Base-by-base conservation (phyloP, 2,888 invertebrate species). In the Omphaloscelis lunosa region DNA sequence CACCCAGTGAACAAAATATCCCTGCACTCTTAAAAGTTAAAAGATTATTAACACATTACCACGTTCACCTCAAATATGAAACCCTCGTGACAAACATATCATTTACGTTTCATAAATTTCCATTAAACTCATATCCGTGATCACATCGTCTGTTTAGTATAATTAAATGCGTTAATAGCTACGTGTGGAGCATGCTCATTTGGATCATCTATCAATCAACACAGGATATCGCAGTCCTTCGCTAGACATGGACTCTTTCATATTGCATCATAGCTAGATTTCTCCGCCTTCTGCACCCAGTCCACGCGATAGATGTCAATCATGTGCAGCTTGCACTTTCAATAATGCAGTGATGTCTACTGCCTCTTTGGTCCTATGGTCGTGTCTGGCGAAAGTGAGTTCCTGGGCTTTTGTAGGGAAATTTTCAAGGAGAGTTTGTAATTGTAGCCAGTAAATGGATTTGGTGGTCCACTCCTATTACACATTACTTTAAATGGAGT, bases 51-150 rank as follows among this genome's bases (percentile, higher is more conserved):
- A 23, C 41, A 23, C 5, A 27, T 34, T 12, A 1, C 34, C 58
- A 72, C 58, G 58, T 72, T 27, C 59, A 15, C 9, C 9, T 66
- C 15, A 59, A 34, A 58, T 51, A 58, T 15, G 9, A 41, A n/a
- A 58, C 20, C n/a, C 39, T 2, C 17, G 45, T 53, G 53, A 39
- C 66, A 45, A 62, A 62, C 74, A 79, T 51, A 23, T 8, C 4
- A 63, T 80, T 80, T 51, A 58, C 79, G 27, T 75, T 80, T 68
- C 27, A 75, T 79, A 63, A 1, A 75, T 79, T 79, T 78, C 45
- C 72, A 79, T 79, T 34, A 68, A 79, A 58, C 27, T 58, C 27
- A 68, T 68, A 79, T 80, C 79, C 81, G 79, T 70, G 81, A 65
- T 75, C 58, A 12, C 34, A 58, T 68, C 53, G 45, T 59, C 29